Conservation (phyloP, 2,888 invertebrate species). For the Antitype chi region DNA sequence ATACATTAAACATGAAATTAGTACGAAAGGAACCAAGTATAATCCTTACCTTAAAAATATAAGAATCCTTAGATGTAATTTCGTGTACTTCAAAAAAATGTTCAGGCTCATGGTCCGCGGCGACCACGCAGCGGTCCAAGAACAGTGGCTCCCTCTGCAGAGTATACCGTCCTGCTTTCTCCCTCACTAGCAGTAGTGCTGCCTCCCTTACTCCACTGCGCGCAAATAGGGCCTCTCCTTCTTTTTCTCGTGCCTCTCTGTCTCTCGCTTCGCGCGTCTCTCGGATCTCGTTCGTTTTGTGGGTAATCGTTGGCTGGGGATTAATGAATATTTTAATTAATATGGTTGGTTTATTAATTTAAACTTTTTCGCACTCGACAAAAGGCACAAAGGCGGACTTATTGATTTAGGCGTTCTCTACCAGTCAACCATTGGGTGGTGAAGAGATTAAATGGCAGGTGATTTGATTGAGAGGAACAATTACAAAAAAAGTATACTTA, state of each 20-base stretch:
- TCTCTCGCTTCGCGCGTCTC: conserved; percentile 86
- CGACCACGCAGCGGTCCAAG: conserved; percentile 97
- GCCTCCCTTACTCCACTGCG: conserved; percentile 96
- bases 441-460: no score
- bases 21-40: not conserved
- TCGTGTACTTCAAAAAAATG: conserved; percentile 99
- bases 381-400: no score
- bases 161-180: conserved; percentile 97
- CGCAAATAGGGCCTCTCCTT: conserved; percentile 91
- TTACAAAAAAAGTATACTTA: no score
- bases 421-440: no score
- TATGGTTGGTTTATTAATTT: not conserved
- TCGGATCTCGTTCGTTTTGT: conserved; percentile 92
- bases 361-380: no score
- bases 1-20: not conserved
- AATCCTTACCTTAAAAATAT: conserved; percentile 96
- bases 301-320: conserved; percentile 92
- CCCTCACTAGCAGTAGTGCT: conserved; percentile 96
- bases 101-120: conserved; percentile 97
- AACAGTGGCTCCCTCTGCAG: conserved; percentile 97
- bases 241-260: conserved; percentile 85
- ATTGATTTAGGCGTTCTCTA: no score
- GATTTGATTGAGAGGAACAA: no score
- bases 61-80: conserved; percentile 97
- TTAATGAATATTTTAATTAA: not conserved